Percentiles rank a stretch among this genome's conserved stretches.
These are phyloP conservation scores for Lathamus discolor DNA, from an alignment of 2,113 vertebrate genomes.

Conservation along the genomic window DNA sequence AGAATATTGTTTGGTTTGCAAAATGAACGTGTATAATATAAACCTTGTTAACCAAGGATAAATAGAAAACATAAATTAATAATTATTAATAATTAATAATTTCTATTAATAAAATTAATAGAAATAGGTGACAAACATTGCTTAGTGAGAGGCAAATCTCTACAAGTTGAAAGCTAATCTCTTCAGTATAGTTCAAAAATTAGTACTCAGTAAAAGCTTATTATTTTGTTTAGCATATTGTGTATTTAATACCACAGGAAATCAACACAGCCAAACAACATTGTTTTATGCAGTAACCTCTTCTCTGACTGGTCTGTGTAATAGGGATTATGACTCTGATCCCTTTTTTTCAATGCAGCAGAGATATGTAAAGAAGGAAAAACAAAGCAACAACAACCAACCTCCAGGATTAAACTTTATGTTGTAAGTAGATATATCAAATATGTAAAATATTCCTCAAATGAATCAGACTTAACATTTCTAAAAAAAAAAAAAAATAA, in stretches of 20 bases:
- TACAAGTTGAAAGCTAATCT: background rate
- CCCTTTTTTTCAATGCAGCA: background rate
- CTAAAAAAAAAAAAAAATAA: background rate
- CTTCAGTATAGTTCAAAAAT: background rate
- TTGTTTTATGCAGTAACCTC: background rate
- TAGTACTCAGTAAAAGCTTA: background rate
- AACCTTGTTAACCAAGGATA: background rate
- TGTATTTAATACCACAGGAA: background rate
- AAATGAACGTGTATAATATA: background rate
- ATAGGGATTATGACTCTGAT: background rate
- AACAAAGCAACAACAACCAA: background rate
- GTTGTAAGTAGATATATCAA: background rate
- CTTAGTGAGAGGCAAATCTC: background rate
- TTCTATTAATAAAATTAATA: background rate
- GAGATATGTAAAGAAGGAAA: background rate
- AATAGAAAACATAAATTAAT: background rate
- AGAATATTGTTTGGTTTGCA: background rate
- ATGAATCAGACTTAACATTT: background rate
- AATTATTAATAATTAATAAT: no score
- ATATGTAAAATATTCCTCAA: background rate
- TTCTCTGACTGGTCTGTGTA: background rate
- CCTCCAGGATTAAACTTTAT: background rate
- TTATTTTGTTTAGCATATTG: background rate
- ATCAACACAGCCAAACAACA: background rate
- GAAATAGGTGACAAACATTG: background rate